These are phyloP conservation scores for Ramphastos sulfuratus DNA, from an alignment of 2,113 vertebrate genomes.

Conservation along the genomic window DNA sequence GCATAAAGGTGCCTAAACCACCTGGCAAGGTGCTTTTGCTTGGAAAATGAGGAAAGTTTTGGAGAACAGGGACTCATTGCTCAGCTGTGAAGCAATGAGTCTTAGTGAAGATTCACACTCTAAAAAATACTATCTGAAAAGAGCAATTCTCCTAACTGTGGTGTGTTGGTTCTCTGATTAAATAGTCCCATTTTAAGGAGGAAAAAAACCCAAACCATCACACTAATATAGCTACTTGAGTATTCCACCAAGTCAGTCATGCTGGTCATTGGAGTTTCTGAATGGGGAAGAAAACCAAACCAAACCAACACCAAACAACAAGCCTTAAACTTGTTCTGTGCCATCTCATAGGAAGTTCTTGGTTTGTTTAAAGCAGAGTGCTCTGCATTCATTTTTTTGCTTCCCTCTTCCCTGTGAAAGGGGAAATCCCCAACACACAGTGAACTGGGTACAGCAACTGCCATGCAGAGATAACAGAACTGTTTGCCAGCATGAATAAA, in stretches of 20 bases:
- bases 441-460: not conserved
- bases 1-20: not conserved
- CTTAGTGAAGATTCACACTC: not conserved
- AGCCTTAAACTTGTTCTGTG: rapidly evolving
- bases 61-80: not conserved
- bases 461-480: not conserved
- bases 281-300: not conserved
- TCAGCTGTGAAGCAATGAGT: not conserved
- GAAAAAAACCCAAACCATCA: not conserved
- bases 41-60: not conserved
- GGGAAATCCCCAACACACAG: not conserved
- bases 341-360: not conserved
- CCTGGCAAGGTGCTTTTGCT: not conserved
- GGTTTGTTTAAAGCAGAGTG: not conserved
- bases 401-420: not conserved
- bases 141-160: not conserved
- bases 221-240: not conserved
- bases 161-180: rapidly evolving
- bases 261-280: not conserved
- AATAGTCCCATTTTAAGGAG: not conserved
- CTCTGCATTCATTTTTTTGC: not conserved
- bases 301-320: not conserved
- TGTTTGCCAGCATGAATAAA: not conserved
- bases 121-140: not conserved
- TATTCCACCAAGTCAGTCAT: not conserved